Evolutionary conservation across 2,113 vertebrate species (phyloP), one percentile per base, ranked within the genome.

Genomic region (Macquaria australasica): DNA sequence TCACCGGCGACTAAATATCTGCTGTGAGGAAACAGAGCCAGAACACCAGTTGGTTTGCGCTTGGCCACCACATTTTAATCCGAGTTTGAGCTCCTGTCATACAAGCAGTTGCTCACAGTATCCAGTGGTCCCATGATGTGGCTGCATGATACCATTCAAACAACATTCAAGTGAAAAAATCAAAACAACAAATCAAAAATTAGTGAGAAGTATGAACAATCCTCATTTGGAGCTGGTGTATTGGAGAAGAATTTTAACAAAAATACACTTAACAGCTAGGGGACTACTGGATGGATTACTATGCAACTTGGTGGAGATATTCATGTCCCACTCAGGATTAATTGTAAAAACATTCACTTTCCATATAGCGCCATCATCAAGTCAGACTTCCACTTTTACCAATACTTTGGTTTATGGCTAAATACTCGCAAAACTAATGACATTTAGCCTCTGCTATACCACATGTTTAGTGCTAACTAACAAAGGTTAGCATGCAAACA

Each of bases 1-100:
- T 66, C 73, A 77, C 37, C n/a, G 3, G 23, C 79, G 58, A 80
- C 75, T 87, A 58, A 84, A 83, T 76, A 85, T 81, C 60, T 45
- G 20, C 72, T 25, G 63, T 18, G 37, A 84, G 45, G 73, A 76
- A 84, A 82, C 41, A 0, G 53, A 76, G 84, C 39, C n/a, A 77
- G 48, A 37, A 64, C 39, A 41, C 28, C 5, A 28, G n/a, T 4
- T 59, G 50, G 28, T 76, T 66, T 74, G 20, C 1, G 25, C 21
- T 14, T 58, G 55, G 41, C 79, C 1, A 18, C 45, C 12, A n/a
- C 28, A 50, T 25, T 72, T 69, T 0, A 68, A 79, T 73, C n/a
- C 0, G 1, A 37, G n/a, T 72, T 66, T 64, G 21, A 69, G 31
- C 62, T 48, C 6, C 21, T 45, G 34, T 21, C 20, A 45, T 25